Base-by-base conservation (phyloP, 2,888 invertebrate species). In the Nomada flava region DNA sequence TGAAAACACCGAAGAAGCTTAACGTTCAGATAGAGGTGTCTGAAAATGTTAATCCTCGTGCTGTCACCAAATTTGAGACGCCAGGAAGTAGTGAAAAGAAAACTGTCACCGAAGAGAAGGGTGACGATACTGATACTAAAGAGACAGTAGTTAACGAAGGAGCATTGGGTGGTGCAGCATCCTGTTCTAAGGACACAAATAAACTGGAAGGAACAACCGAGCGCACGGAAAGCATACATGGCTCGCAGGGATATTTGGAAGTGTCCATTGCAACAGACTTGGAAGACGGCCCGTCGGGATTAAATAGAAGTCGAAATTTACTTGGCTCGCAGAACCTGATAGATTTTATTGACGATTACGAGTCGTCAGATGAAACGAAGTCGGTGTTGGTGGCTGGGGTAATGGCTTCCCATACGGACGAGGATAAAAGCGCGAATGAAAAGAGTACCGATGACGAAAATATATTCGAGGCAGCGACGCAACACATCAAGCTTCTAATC, bases 271-370 rank as follows among this genome's bases (percentile, higher is more conserved):
- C 20, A 11, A 67, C 68, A 9, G 72, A 72, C 15, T 74, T 82
- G 44, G 74, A 80, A 1, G 63, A 73, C 4, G 73, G 73, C 10
- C 2, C 20, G 15, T 57, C 73, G 2, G 73, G 67, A 2, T 10
- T 77, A 15, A 60, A 86, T 0, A 29, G 36, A 26, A 86, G 59
- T n/a, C 44, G 9, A 10, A 55, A 77, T 71, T 60, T 84, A 13
- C 44, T 75, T 18, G 76, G 63, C 11, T 79, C 88, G n/a, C 71
- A 71, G 15, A 44, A 76, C 73, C 60, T 86, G 15, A 59, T 85
- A 26, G 73, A 77, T 10, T 78, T 73, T 4, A 52, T 36, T 0
- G 63, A 59, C 0, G 59, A 64, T 9, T 69, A 76, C 5, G 42
- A 75, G 18, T 15, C 11, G 20, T 10, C 13, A n/a, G 23, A 53